Evolutionary conservation across 1,140 invertebrate species (phyloP), one percentile per base, ranked within the genome.

Genomic region (Phthorimaea operculella): DNA sequence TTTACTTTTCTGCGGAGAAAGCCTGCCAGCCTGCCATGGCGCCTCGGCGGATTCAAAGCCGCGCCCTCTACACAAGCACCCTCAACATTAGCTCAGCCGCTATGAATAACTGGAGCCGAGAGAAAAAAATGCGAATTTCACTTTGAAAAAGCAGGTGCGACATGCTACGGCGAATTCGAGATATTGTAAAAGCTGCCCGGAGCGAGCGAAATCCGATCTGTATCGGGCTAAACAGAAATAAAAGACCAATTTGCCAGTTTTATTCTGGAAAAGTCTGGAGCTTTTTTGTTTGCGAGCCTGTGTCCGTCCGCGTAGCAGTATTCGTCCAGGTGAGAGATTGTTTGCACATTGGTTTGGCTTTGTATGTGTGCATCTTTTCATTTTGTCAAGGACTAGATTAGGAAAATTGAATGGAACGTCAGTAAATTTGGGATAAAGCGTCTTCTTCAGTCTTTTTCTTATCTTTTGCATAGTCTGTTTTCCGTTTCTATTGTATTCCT

Each of bases 1-100:
- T 69, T 72, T 67, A 67, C 64, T 65, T 69, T 67, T 64, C 61
- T 60, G 49, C 54, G 36, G 59, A 58, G 63, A 60, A 64, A 60
- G 61, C 53, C 52, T 28, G 21, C 21, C 21, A 28, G 21, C 21
- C 21, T 28, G 21, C 21, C 21, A 28, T n/a, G n/a, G 57, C 50
- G 62, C 59, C 55, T 62, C 44, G 55, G 60, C 55, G 56, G 51
- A 61, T 59, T 69, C 62, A 68, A 68, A 72, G 60, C 56, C 54
- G 44, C 44, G 28, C 58, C 45, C 63, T 59, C 58, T 33, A 16
- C 15, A 57, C 16, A 49, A 70, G 65, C 54, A 59, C 67, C 57
- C 66, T 72, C 50, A 33, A 52, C 67, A 70, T 70, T 72, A 72
- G 66, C 59, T 57, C 58, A 52, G 60, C 57, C 48, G 61, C 66